A percentile compares a stretch with the other conserved stretches of the same genome.
phyloP scores from a whole-genome alignment of 2,797 vertebrate genomes.

The Oreortyx pictus region DNA sequence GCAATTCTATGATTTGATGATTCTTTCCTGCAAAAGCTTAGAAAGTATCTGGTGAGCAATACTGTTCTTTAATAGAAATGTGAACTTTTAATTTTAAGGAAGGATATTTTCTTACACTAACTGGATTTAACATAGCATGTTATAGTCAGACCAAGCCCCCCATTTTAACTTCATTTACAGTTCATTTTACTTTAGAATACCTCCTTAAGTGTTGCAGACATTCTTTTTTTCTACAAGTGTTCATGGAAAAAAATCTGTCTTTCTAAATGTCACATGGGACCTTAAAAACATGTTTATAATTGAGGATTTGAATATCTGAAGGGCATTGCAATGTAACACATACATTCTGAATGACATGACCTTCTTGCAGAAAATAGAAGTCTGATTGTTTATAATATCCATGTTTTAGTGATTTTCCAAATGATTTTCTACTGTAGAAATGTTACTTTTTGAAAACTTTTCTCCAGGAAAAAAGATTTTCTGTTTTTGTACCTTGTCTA shows the following conservation, averaged over 20 bases:
- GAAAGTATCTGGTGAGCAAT: background rate
- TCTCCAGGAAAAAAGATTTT: background rate
- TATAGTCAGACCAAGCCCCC: background rate
- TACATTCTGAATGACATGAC: background rate
- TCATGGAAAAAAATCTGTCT: background rate
- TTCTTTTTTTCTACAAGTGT: background rate
- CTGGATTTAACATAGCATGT: background rate
- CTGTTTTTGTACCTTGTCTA: background rate
- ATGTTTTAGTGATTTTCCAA: background rate
- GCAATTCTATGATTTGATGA: too few species aligned
- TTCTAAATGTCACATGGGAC: background rate
- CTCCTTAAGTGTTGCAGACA: background rate
- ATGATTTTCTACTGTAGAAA: background rate
- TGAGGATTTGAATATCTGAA: slow-evolving; percentile 39
- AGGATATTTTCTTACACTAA: background rate
- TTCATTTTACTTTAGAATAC: background rate
- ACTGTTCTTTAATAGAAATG: background rate
- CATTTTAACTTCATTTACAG: background rate
- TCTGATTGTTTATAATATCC: background rate
- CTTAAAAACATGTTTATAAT: slow-evolving; percentile 22
- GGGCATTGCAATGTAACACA: background rate
- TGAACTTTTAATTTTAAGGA: background rate
- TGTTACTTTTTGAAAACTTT: background rate
- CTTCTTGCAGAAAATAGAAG: slow-evolving; percentile 1
- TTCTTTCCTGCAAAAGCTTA: background rate